A percentile compares a stretch with the other conserved stretches of the same genome.
Evolutionary conservation across 1,140 invertebrate genomes (phyloP).

Genomic region (Phthorimaea operculella): DNA sequence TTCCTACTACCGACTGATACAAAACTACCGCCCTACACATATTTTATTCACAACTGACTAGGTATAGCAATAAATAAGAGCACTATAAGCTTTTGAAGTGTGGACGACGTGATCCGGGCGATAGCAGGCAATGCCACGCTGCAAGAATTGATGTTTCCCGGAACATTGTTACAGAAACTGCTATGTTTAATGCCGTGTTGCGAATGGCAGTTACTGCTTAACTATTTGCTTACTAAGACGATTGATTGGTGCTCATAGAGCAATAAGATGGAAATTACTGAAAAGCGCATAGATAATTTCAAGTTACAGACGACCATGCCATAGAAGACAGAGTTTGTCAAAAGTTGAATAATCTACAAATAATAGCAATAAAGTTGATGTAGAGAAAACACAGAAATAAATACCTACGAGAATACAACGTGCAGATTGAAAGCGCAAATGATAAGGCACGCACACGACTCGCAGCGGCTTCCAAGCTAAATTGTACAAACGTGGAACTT

Average conservation of each 20-base stretch:
- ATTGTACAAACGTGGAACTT: constrained; percentile 29
- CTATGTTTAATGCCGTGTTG: background rate
- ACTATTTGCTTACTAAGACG: background rate
- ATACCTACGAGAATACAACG: background rate
- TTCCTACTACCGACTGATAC: too few relatives aligned
- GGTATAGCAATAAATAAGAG: too few relatives aligned
- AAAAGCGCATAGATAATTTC: too few relatives aligned
- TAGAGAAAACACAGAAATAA: background rate
- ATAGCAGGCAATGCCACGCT: background rate
- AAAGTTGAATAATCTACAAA: too few relatives aligned
- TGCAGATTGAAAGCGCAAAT: constrained; percentile 1
- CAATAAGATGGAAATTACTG: too few relatives aligned
- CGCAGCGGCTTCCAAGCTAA: constrained; percentile 18
- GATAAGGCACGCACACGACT: constrained; percentile 34
- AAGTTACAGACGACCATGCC: too few relatives aligned
- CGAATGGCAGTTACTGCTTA: background rate
- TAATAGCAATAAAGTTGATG: background rate
- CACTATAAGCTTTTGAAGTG: background rate
- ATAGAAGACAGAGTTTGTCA: too few relatives aligned
- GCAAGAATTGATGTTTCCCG: background rate
- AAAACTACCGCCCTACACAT: too few relatives aligned
- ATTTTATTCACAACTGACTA: too few relatives aligned
- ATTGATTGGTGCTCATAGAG: background rate
- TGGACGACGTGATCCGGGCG: background rate
- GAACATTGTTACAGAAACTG: background rate